Conservation (phyloP, 2,113 vertebrate species). For the Rattus norvegicus region DNA sequence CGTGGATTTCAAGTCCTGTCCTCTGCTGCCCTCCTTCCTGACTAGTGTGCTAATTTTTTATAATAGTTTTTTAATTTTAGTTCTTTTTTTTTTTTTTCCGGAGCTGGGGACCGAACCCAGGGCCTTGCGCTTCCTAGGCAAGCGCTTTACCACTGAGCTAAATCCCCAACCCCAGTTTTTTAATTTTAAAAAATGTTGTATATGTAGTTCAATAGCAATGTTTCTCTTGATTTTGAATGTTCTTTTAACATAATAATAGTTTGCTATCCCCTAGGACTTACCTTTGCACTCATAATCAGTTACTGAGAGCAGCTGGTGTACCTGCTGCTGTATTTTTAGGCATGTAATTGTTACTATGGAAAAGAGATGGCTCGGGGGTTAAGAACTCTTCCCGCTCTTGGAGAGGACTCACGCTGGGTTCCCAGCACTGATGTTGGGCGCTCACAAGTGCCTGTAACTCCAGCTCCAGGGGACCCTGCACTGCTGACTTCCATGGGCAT, state of each 20-base stretch:
- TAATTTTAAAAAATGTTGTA: conserved; percentile 12
- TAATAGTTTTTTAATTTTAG: neutral
- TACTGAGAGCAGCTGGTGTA: neutral
- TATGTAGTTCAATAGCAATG: neutral
- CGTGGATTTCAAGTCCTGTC: neutral
- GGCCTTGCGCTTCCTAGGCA: too few species aligned
- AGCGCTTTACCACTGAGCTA: too few species aligned
- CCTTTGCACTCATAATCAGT: neutral
- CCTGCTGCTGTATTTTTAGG: neutral
- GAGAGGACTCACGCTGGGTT: too few species aligned
- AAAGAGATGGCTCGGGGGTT: neutral
- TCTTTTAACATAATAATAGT: neutral
- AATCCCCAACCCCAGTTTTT: too few species aligned
- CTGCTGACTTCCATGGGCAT: neutral
- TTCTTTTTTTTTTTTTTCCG: too few species aligned
- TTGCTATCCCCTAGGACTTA: neutral
- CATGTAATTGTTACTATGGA: neutral
- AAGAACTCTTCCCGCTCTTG: neutral
- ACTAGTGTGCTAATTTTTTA: neutral
- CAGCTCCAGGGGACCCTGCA: neutral
- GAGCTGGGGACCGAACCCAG: too few species aligned
- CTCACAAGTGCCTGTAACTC: neutral
- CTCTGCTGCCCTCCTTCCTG: neutral
- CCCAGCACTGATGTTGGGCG: neutral
- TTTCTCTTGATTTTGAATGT: neutral